phyloP scores from a whole-genome alignment of 1,140 invertebrate species.

The Nymphalis io region DNA sequence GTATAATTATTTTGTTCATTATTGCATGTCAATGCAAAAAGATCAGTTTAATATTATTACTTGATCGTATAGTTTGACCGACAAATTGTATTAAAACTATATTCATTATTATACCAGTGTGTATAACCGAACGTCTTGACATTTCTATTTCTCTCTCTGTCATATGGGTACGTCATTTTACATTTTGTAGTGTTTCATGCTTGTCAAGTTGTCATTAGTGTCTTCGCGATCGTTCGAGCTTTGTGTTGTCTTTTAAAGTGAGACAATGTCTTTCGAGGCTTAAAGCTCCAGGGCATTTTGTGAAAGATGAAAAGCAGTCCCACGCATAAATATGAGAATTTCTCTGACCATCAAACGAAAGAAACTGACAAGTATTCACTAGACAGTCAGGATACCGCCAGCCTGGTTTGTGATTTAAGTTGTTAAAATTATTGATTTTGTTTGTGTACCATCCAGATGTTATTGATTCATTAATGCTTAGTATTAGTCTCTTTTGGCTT shows the following conservation, averaged over 20 bases:
- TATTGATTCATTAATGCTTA: constrained; percentile 63
- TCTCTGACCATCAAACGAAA: constrained; percentile 72
- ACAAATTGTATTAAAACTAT: too few relatives aligned
- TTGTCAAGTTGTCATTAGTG: constrained; percentile 48
- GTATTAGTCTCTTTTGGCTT: constrained; percentile 36
- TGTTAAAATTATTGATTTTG: constrained; percentile 79
- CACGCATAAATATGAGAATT: constrained; percentile 78
- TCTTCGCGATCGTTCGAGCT: constrained; percentile 50
- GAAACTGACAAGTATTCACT: constrained; percentile 77
- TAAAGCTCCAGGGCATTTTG: constrained; percentile 59
- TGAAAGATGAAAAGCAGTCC: constrained; percentile 80
- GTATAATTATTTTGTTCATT: too few relatives aligned
- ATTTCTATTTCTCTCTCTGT: background rate
- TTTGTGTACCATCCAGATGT: constrained; percentile 69
- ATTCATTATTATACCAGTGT: background rate
- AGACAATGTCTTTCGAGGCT: constrained; percentile 69
- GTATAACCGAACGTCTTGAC: constrained; percentile 16
- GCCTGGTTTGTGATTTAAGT: constrained; percentile 69
- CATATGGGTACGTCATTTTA: constrained; percentile 8
- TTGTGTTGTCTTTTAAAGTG: constrained; percentile 61
- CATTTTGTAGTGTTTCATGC: constrained; percentile 7
- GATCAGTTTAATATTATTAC: too few relatives aligned
- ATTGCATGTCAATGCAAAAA: too few relatives aligned
- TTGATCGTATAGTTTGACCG: too few relatives aligned
- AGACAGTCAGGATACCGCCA: constrained; percentile 79